Conservation (phyloP, 2,888 invertebrate genomes). For the Hesperia comma region DNA sequence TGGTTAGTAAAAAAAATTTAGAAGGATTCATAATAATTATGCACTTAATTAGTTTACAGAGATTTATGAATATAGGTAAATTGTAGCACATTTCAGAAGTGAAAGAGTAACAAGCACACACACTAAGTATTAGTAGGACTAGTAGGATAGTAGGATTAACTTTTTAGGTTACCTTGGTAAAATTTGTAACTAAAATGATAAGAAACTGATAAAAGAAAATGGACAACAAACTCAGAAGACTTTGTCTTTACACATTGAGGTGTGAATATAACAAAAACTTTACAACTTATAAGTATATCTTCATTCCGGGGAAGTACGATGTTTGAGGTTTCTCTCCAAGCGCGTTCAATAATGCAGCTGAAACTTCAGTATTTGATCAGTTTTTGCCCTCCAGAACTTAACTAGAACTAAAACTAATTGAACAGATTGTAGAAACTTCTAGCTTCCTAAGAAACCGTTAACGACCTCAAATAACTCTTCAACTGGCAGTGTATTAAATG, state of each 20-base stretch:
- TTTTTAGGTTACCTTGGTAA: too few species aligned
- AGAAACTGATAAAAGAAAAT: too few species aligned
- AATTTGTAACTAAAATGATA: too few species aligned
- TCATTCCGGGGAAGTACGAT: not conserved
- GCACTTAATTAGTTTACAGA: too few species aligned
- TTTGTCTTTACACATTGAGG: too few species aligned
- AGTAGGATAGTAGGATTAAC: too few species aligned
- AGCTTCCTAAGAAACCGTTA: slow-evolving; percentile 30
- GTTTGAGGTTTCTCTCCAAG: slow-evolving; percentile 1
- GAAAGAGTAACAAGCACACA: too few species aligned
- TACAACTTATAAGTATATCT: not conserved
- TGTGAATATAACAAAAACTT: not conserved
- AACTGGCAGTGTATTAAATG: slow-evolving; percentile 13
- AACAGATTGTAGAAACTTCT: slow-evolving; percentile 41
- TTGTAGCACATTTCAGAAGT: too few species aligned
- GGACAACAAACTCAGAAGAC: not conserved
- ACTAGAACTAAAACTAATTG: slow-evolving; percentile 41
- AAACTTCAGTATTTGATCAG: slow-evolving; percentile 25
- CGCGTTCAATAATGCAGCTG: not conserved
- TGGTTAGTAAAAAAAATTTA: too few species aligned
- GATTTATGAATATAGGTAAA: too few species aligned
- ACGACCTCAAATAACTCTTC: slow-evolving; percentile 23
- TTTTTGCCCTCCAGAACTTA: slow-evolving; percentile 42
- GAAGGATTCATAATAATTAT: too few species aligned
- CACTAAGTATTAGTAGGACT: too few species aligned